phyloP scores from a whole-genome alignment of 2,888 invertebrate species.

The Scaptomyza reducta region DNA sequence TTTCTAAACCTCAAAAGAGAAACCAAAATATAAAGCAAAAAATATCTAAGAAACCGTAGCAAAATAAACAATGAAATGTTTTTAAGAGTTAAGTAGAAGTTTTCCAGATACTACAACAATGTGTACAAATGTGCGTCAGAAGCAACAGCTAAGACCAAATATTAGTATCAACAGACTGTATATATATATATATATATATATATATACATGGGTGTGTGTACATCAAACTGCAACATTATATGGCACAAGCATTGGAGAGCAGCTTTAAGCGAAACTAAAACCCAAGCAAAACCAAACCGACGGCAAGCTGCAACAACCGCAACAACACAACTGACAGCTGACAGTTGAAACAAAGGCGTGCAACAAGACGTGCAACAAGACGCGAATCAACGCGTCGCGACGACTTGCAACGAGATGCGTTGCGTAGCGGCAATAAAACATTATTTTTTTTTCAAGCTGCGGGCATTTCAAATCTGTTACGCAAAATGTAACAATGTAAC shows the following conservation, averaged over 20 bases:
- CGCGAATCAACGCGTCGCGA: slow-evolving; percentile 17
- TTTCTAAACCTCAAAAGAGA: slow-evolving; percentile 30
- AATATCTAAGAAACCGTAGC: slow-evolving; percentile 3
- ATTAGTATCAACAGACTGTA: slow-evolving; percentile 32
- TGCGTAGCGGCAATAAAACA: slow-evolving; percentile 52
- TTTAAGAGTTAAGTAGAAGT: slow-evolving; percentile 15
- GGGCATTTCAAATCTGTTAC: neutral
- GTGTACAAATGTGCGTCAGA: slow-evolving; percentile 21
- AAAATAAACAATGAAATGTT: slow-evolving; percentile 35
- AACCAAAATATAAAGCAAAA: slow-evolving; percentile 5
- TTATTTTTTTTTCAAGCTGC: slow-evolving; percentile 25
- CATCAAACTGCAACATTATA: slow-evolving; percentile 9
- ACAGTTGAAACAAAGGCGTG: slow-evolving; percentile 57
- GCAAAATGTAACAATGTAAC: neutral
- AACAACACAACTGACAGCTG: slow-evolving; percentile 53
- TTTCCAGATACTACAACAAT: slow-evolving; percentile 1
- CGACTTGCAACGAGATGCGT: slow-evolving; percentile 10
- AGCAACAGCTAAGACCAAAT: slow-evolving; percentile 37
- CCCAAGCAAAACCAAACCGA: slow-evolving; percentile 11
- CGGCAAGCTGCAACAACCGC: slow-evolving; percentile 20
- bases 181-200: neutral
- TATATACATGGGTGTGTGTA: neutral
- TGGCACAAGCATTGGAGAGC: slow-evolving; percentile 4
- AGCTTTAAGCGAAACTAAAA: slow-evolving; percentile 47
- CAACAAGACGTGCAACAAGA: slow-evolving; percentile 50